Evolutionary conservation across 1,140 invertebrate species (phyloP).

Genomic region (Papilio helenus): DNA sequence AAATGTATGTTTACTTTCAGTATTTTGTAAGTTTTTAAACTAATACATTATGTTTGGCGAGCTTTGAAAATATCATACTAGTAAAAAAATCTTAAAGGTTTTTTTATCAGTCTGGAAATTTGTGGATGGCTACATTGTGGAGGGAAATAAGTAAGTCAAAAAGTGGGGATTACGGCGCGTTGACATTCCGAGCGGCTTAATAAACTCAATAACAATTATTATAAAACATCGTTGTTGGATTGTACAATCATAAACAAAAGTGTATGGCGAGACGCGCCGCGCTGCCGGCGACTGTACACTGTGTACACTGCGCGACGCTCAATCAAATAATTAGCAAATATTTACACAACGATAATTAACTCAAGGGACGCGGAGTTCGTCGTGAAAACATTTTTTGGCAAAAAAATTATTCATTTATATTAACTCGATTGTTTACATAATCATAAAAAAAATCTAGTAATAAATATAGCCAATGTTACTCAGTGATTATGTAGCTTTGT

Average conservation of each 20-base stretch:
- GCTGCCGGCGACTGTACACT: background rate
- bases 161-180: background rate
- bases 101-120: background rate
- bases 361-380: slow-evolving; percentile 42
- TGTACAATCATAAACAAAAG: background rate
- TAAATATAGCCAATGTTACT: no score
- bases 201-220: background rate
- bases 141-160: background rate
- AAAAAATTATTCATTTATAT: slow-evolving; percentile 41
- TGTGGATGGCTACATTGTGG: background rate
- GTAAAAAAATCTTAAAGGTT: no score
- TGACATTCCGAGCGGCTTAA: background rate
- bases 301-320: slow-evolving; percentile 40
- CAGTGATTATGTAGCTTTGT: no score
- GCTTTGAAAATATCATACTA: background rate
- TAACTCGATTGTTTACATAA: slow-evolving; percentile 8
- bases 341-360: slow-evolving; percentile 61
- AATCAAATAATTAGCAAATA: slow-evolving; percentile 70
- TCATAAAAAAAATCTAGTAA: no score
- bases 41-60: background rate
- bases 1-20: background rate
- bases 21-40: background rate
- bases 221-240: background rate
- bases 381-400: slow-evolving; percentile 17
- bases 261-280: background rate